These are phyloP conservation scores for Merops nubicus DNA, from an alignment of 2,113 vertebrate species.

Conservation along the genomic window DNA sequence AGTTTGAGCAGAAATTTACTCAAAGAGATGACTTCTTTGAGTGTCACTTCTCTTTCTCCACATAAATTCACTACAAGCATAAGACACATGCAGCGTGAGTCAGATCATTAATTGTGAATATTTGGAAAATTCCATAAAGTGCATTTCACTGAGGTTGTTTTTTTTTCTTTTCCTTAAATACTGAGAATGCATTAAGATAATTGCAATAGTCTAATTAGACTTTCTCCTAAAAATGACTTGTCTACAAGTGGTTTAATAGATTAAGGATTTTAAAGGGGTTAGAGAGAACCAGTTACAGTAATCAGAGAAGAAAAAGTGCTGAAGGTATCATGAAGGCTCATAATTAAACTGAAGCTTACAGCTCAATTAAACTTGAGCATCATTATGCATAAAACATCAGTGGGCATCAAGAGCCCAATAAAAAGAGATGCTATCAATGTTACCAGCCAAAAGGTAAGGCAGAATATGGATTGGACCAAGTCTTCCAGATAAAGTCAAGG, in stretches of 20 bases:
- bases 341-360: slow-evolving; percentile 81
- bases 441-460: slow-evolving; percentile 68
- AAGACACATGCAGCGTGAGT: background rate
- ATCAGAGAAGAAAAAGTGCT: slow-evolving; percentile 75
- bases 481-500: slow-evolving; percentile 23
- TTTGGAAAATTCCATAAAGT: slow-evolving; percentile 34
- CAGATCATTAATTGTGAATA: background rate
- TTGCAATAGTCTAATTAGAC: slow-evolving; percentile 59
- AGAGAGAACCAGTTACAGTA: slow-evolving; percentile 68
- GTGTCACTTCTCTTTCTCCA: background rate
- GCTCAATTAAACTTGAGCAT: slow-evolving; percentile 80
- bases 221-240: slow-evolving; percentile 70
- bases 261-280: slow-evolving; percentile 68
- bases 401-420: slow-evolving; percentile 66
- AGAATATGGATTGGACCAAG: slow-evolving; percentile 27
- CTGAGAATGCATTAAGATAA: slow-evolving; percentile 64
- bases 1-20: background rate
- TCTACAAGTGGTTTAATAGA: slow-evolving; percentile 66
- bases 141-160: slow-evolving; percentile 13
- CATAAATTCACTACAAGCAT: slow-evolving; percentile 1
- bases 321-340: slow-evolving; percentile 73
- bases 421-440: slow-evolving; percentile 63
- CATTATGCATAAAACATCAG: slow-evolving; percentile 78
- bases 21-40: background rate
- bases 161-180: slow-evolving; percentile 1